These are phyloP conservation scores for Chymomyza fuscimana DNA, from an alignment of 2,888 invertebrate genomes.

Conservation along the genomic window DNA sequence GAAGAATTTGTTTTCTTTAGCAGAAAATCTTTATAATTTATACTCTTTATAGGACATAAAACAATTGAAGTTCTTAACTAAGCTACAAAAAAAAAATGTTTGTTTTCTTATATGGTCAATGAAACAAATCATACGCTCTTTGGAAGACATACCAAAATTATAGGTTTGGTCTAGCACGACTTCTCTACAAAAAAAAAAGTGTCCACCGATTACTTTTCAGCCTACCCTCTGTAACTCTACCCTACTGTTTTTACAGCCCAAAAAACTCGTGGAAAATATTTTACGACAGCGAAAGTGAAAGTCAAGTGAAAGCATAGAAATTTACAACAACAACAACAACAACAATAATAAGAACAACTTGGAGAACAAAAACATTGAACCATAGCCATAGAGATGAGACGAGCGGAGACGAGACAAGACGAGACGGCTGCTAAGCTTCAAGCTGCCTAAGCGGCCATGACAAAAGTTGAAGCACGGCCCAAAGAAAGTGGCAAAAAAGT, in stretches of 20 bases:
- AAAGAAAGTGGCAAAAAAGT: conserved; percentile 68
- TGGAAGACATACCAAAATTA: too few relatives aligned
- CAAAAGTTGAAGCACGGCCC: conserved; percentile 66
- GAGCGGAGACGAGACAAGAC: too few relatives aligned
- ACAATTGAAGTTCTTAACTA: too few relatives aligned
- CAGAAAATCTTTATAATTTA: too few relatives aligned
- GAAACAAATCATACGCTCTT: too few relatives aligned
- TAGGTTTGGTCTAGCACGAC: too few relatives aligned
- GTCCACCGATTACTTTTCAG: too few relatives aligned
- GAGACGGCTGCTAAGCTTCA: background rate
- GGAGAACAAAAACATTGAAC: background rate
- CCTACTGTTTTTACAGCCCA: background rate
- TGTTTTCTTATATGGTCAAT: too few relatives aligned
- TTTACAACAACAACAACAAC: conserved; percentile 45
- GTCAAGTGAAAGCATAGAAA: conserved; percentile 46
- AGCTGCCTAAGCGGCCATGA: conserved; percentile 66
- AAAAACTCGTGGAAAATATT: conserved; percentile 1
- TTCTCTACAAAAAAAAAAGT: too few relatives aligned
- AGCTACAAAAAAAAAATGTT: too few relatives aligned
- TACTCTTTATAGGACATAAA: too few relatives aligned
- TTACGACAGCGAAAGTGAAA: conserved; percentile 47
- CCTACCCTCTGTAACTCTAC: background rate
- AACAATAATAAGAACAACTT: background rate
- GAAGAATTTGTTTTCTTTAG: too few relatives aligned
- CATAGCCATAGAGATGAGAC: background rate